Percentiles rank a stretch among this genome's conserved stretches.
phyloP scores from a whole-genome alignment of 2,113 vertebrate genomes.

The Diadophis punctatus region DNA sequence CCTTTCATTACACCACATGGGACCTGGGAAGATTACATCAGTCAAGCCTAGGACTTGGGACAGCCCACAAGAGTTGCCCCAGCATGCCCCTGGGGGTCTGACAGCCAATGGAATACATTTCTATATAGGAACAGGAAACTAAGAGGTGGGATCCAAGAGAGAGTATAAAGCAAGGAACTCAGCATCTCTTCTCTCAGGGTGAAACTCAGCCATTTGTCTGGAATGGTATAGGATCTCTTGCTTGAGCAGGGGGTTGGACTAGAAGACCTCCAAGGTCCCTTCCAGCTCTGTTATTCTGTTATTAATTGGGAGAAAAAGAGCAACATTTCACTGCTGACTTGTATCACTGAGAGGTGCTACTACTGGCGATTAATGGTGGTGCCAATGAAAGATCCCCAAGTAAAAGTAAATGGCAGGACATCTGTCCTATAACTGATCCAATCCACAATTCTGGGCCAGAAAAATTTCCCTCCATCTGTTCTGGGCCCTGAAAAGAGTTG shows the following conservation, averaged over 20 bases:
- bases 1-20: too few relatives aligned
- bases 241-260: not conserved
- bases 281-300: not conserved
- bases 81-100: too few relatives aligned
- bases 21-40: too few relatives aligned
- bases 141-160: too few relatives aligned
- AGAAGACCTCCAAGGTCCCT: not conserved
- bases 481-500: not conserved
- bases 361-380: not conserved
- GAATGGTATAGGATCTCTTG: not conserved
- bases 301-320: not conserved
- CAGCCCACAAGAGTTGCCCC: too few relatives aligned
- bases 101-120: too few relatives aligned
- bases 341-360: not conserved
- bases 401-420: not conserved
- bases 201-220: not conserved
- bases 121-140: too few relatives aligned
- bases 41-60: too few relatives aligned
- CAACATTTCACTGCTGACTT: not conserved
- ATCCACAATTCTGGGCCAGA: not conserved
- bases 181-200: too few relatives aligned
- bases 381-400: not conserved
- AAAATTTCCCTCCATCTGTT: not conserved
- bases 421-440: not conserved
- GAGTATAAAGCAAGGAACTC: too few relatives aligned